phyloP scores from a whole-genome alignment of 2,797 vertebrate genomes.

The Leuciscus waleckii region DNA sequence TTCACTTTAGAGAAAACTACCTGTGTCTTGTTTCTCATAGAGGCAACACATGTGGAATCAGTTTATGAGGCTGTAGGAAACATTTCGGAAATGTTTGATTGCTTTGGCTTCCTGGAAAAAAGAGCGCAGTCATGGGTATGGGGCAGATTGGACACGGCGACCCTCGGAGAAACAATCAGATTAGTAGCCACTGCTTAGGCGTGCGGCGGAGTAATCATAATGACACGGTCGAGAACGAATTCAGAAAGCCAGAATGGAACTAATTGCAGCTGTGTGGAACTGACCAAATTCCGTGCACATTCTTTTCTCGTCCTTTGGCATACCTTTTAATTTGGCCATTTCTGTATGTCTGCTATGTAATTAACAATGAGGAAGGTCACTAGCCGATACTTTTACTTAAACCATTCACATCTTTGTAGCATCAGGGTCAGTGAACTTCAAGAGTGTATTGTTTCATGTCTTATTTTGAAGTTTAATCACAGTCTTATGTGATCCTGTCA shows the following conservation, averaged over 20 bases:
- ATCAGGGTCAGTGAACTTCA: not conserved
- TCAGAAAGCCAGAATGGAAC: conserved; percentile 26
- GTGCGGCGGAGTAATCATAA: conserved; percentile 34
- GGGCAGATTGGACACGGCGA: conserved; percentile 36
- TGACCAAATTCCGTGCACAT: conserved; percentile 15
- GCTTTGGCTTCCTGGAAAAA: conserved; percentile 43
- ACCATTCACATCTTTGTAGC: not conserved
- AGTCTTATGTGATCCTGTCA: no score
- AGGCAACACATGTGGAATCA: conserved; percentile 39
- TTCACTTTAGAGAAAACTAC: conserved; percentile 18
- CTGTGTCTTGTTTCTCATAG: conserved; percentile 31
- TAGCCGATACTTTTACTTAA: not conserved
- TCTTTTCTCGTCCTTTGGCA: not conserved
- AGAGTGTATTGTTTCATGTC: not conserved
- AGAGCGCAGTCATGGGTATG: conserved; percentile 13
- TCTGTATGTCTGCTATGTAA: conserved; percentile 14
- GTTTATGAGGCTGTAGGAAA: conserved; percentile 42
- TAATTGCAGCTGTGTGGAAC: conserved; percentile 32
- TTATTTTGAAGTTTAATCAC: no score
- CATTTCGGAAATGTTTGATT: conserved; percentile 52
- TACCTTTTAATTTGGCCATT: not conserved
- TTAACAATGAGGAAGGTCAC: not conserved
- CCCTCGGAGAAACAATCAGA: conserved; percentile 48
- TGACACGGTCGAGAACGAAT: conserved; percentile 45
- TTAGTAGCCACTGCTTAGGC: conserved; percentile 31